Conservation (phyloP, 2,113 vertebrate species). For the Dicrurus megarhynchus region DNA sequence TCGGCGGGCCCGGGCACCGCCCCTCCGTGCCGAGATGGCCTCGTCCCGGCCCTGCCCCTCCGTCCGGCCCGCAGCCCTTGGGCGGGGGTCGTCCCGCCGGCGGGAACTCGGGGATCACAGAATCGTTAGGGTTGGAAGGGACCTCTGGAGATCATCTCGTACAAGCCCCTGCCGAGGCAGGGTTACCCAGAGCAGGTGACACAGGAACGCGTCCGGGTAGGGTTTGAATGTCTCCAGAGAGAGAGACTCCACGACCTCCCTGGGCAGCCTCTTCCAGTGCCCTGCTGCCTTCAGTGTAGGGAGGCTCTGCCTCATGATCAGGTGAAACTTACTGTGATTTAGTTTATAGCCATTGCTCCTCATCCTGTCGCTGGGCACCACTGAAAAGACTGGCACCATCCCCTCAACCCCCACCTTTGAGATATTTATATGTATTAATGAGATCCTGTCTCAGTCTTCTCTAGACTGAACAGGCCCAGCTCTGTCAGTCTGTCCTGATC, state of each 20-base stretch:
- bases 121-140: neutral
- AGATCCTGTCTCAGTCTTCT: neutral
- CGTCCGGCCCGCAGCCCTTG: neutral
- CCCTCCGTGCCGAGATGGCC: neutral
- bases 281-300: neutral
- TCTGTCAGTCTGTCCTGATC: neutral
- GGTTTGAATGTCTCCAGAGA: too few species aligned
- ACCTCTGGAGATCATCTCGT: neutral
- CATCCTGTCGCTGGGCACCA: neutral
- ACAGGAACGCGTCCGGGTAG: neutral
- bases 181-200: neutral
- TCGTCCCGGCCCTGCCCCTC: neutral
- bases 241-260: neutral
- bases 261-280: neutral
- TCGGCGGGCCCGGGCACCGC: neutral
- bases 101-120: neutral
- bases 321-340: neutral
- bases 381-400: neutral
- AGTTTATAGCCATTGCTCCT: neutral
- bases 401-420: neutral
- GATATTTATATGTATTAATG: neutral
- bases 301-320: neutral
- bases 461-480: neutral
- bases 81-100: neutral
- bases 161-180: neutral